Conservation (phyloP, 2,888 invertebrate species). For the Incurvaria masculella region DNA sequence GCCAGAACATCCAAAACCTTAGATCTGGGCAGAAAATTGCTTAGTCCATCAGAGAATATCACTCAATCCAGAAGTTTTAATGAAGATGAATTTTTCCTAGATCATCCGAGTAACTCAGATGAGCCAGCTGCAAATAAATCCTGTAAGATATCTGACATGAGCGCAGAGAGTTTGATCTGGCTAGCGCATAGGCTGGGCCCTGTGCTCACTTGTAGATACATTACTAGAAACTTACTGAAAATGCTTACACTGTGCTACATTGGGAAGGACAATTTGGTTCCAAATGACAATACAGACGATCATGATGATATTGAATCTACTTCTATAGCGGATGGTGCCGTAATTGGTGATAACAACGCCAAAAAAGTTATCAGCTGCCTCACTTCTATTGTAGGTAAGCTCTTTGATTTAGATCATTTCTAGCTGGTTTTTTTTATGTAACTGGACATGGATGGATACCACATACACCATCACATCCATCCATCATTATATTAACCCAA, state of each 20-base stretch:
- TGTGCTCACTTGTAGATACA: constrained; percentile 85
- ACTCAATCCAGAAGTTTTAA: constrained; percentile 19
- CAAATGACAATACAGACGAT: constrained; percentile 35
- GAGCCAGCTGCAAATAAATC: background rate
- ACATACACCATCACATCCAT: too few species aligned
- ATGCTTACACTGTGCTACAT: constrained; percentile 94
- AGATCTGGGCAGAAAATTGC: constrained; percentile 23
- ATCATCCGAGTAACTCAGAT: background rate
- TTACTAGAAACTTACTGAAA: constrained; percentile 87
- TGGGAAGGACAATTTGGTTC: constrained; percentile 71
- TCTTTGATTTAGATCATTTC: too few species aligned
- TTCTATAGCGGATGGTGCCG: constrained; percentile 61
- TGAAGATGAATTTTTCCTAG: constrained; percentile 22
- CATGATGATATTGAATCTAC: constrained; percentile 56
- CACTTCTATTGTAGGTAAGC: constrained; percentile 78
- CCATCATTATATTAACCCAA: too few species aligned
- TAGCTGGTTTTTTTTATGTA: too few species aligned
- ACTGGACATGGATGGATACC: too few species aligned
- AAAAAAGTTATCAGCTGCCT: constrained; percentile 88
- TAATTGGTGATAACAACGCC: constrained; percentile 79
- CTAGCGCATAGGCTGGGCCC: constrained; percentile 91
- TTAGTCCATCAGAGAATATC: constrained; percentile 17
- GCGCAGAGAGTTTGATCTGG: constrained; percentile 87
- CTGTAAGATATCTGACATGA: constrained; percentile 78
- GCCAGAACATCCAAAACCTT: constrained; percentile 23